Percentiles rank a stretch among this genome's conserved stretches.
These are phyloP conservation scores for Leptopilina clavipes DNA, from an alignment of 1,140 invertebrate genomes.

Conservation along the genomic window DNA sequence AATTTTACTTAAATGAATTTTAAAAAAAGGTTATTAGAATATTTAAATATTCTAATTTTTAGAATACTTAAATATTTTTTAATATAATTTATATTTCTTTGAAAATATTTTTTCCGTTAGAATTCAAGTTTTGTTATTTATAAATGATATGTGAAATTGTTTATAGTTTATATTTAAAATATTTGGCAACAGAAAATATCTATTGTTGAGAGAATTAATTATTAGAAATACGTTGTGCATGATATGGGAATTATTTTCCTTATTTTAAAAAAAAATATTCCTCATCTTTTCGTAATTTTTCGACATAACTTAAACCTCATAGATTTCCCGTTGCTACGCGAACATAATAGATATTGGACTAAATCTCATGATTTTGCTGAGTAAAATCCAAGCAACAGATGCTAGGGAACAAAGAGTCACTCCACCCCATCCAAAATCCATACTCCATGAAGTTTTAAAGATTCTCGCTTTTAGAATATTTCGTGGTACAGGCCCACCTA, in stretches of 20 bases:
- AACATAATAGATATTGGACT: slow-evolving; percentile 85
- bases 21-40: too few relatives aligned
- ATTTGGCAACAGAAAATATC: not conserved
- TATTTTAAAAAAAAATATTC: too few relatives aligned
- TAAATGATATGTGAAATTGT: not conserved
- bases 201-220: not conserved
- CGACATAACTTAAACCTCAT: slow-evolving; percentile 57
- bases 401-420: slow-evolving; percentile 86
- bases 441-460: slow-evolving; percentile 87
- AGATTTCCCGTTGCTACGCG: slow-evolving; percentile 72
- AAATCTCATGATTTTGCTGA: slow-evolving; percentile 92
- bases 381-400: slow-evolving; percentile 87
- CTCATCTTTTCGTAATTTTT: not conserved
- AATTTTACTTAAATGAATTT: too few relatives aligned
- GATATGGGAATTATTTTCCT: too few relatives aligned
- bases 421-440: slow-evolving; percentile 88
- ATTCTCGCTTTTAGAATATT: slow-evolving; percentile 79
- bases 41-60: too few relatives aligned
- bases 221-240: not conserved
- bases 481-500: slow-evolving; percentile 74
- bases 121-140: not conserved
- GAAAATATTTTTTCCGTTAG: not conserved
- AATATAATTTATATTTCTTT: not conserved
- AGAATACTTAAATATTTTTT: not conserved
- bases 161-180: not conserved